Evolutionary conservation across 2,797 vertebrate genomes (phyloP), one percentile per base, ranked within the genome.

Genomic region (Aulostomus chinensis): DNA sequence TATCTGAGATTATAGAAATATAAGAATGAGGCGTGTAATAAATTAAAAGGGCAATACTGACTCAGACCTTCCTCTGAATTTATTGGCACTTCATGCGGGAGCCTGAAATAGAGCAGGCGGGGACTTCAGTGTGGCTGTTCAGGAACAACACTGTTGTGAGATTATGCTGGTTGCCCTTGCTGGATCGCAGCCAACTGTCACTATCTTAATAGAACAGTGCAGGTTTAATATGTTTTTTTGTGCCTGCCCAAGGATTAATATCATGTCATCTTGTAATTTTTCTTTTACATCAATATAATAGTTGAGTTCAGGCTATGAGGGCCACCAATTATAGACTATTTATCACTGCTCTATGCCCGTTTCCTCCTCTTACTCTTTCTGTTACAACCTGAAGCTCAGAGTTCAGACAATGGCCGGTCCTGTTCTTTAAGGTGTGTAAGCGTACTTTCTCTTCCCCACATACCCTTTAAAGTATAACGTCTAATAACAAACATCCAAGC

Each of bases 151-250:
- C 33, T 18, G 40, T 46, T 57, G 22, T 54, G 33, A 68, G 71
- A 65, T 25, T 43, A 45, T 30, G 34, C 48, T 67, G 51, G 45
- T 67, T 67, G 50, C 36, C 49, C 42, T 51, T 13, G 33, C 32
- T 77, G 75, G 56, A 43, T 17, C 15, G 55, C 39, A 73, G 67
- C 53, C 61, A 76, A 35, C 55, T 67, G 58, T 62, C 63, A 68
- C 59, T 41, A 40, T 73, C 64, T 62, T 61, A 64, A 66, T 50
- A 55, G 32, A 71, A 68, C 2, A 7, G 26, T 31, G 35, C 32
- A 53, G 34, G 22, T 70, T 14, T 18, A 61, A 62, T 50, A 37
- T 5, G 39, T 18, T 8, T 45, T 50, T 53, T 63, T 51, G 35
- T 67, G 49, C 17, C 13, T 14, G 24, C 26, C 22, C 31, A 53